Evolutionary conservation across 2,888 invertebrate species (phyloP), one percentile per base, ranked within the genome.

Genomic region (Drosophila lutescens): DNA sequence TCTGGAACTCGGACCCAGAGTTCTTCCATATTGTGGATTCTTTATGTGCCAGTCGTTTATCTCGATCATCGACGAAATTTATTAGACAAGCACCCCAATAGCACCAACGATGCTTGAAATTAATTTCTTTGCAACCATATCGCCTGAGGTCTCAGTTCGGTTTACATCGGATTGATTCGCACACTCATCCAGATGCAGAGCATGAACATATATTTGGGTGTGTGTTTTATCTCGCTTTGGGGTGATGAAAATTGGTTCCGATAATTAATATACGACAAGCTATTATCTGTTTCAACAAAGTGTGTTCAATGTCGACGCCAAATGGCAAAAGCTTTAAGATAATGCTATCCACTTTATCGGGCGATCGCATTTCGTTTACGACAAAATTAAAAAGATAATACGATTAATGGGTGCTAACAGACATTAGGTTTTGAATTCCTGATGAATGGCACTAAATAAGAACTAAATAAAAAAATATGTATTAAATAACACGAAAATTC

Each of bases 241-340:
- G 44, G 75, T 78, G 86, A 88, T 88, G 74, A 77, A 83, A 86
- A 88, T 84, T 88, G 73, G 80, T 74, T 83, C 58, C 77, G 84
- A 80, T 80, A 80, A 88, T 85, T 85, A 88, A 88, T 79, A 86
- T 77, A 77, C 75, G 86, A 83, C 88, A 86, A 74, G 69, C 80
- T 71, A 76, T 78, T 69, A 79, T 79, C 73, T 74, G 74, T 83
- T 85, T 56, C 75, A 84, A 79, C 81, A 58, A 77, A 81, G 55
- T 75, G 62, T 60, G 71, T 77, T 82, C 78, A 83, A 79, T 87
- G 86, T 65, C 80, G 71, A 10, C n/a, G 32, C 15, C 68, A 55
- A 70, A 62, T 62, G 57, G 49, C 38, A 4, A 34, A 17, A 10
- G 34, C 12, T 34, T 46, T 38, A 40, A 57, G 50, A 51, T 69